Base-by-base conservation (phyloP, 2,113 vertebrate species). In the Otocyon megalotis region DNA sequence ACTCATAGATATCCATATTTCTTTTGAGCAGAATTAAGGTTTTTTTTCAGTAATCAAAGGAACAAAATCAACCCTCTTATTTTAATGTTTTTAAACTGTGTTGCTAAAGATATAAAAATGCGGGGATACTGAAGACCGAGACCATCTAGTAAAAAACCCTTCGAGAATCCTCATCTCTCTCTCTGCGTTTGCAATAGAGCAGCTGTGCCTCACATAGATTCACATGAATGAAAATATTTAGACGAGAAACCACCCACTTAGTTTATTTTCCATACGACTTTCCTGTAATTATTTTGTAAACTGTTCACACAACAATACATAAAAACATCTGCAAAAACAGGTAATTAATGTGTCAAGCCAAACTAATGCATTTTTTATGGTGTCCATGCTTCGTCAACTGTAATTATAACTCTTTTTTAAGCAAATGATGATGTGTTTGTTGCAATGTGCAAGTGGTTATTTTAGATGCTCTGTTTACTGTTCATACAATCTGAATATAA, bases 301-400 rank as follows among this genome's bases (percentile, higher is more conserved):
- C 99, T 99, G 99, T 99, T 99, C 99, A 98, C 99, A 99, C 99
- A 99, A 99, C 99, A 99, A 99, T 99, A 99, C 99, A 99, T 99
- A 99, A 99, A 99, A 99, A 99, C 99, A 99, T 99, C 99, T 99
- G 99, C 99, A 99, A 99, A 99, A 99, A 99, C 99, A 99, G 99
- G 99, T 99, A 99, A 99, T 99, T 99, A 99, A 99, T 99, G 99
- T 99, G 99, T 99, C 99, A 99, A 99, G 99, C 99, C 99, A 99
- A 99, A 99, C 99, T 99, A 99, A 99, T 99, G 99, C 99, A 99
- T 99, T 99, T 99, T 99, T 99, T 99, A 99, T 99, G 99, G 99
- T 99, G 98, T 98, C 99, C 99, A 99, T 99, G 99, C 99, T 99
- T 99, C 99, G 98, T 99, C 99, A 99, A 98, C 99, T 99, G 99